These are phyloP conservation scores for Aleiodes sp. DNA, from an alignment of 1,140 invertebrate genomes.

Conservation along the genomic window DNA sequence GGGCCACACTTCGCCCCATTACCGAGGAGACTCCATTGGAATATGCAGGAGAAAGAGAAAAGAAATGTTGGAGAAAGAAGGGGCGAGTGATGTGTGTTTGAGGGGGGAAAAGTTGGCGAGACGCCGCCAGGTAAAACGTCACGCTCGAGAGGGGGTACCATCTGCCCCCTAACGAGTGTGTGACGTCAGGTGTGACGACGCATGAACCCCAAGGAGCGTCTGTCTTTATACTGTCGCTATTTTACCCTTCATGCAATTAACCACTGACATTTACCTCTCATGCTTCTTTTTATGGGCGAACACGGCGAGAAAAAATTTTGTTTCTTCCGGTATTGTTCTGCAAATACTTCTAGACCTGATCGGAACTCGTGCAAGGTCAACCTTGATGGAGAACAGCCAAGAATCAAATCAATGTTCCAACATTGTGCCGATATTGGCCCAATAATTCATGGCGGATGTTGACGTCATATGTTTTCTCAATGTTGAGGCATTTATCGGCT, in stretches of 20 bases:
- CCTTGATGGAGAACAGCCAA: no score
- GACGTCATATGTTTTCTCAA: no score
- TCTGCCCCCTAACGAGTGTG: slow-evolving; percentile 63
- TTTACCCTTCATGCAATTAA: not conserved
- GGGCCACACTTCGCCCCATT: slow-evolving; percentile 42
- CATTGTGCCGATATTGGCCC: no score
- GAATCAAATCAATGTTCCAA: no score
- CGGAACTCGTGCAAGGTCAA: no score
- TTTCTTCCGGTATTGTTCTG: no score
- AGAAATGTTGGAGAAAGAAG: not conserved
- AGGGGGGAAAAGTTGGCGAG: slow-evolving; percentile 10
- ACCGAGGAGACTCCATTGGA: no score
- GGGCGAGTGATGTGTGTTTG: not conserved
- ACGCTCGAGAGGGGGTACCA: slow-evolving; percentile 64
- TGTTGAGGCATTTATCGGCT: no score
- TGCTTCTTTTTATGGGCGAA: not conserved
- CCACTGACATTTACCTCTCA: not conserved
- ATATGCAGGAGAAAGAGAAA: slow-evolving; percentile 16
- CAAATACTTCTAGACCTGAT: no score
- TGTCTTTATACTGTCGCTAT: slow-evolving; percentile 35
- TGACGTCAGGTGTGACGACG: slow-evolving; percentile 66
- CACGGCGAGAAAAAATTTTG: no score
- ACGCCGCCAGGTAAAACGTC: slow-evolving; percentile 62
- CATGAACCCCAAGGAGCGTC: slow-evolving; percentile 45
- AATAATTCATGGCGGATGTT: no score